These are phyloP conservation scores for Ageneiosus marmoratus DNA, from an alignment of 2,113 vertebrate species.

Conservation along the genomic window DNA sequence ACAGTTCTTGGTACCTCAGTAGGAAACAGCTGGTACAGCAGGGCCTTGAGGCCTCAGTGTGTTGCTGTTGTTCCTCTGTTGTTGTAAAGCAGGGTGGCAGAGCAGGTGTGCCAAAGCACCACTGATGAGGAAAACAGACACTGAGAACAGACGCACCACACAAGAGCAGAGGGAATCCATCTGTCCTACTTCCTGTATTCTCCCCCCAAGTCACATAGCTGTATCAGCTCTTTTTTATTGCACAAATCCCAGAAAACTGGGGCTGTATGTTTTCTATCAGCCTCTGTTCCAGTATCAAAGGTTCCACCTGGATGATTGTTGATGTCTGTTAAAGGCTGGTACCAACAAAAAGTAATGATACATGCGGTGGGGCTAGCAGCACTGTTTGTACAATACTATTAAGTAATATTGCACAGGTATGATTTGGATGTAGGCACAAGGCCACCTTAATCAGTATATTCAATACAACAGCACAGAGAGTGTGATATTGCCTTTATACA, in stretches of 20 bases:
- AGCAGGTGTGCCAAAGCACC: conserved; percentile 35
- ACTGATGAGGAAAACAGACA: conserved; percentile 37
- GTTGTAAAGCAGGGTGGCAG: conserved; percentile 35
- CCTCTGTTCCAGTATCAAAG: background rate
- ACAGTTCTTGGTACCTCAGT: conserved; percentile 47
- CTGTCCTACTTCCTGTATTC: conserved; percentile 25
- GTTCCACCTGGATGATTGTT: background rate
- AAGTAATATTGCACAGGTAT: background rate
- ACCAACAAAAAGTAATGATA: background rate
- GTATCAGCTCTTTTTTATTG: background rate
- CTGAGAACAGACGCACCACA: background rate
- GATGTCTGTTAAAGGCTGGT: background rate
- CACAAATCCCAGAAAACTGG: conserved; percentile 10
- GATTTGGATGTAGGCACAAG: background rate
- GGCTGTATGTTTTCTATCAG: background rate
- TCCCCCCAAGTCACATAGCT: background rate
- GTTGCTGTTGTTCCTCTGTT: conserved; percentile 42
- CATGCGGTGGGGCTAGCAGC: background rate
- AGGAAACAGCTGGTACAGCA: conserved; percentile 49
- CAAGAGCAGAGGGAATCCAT: conserved; percentile 26
- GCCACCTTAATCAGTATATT: background rate
- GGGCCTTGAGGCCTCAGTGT: conserved; percentile 17
- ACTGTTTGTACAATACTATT: background rate
- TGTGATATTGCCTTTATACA: background rate
- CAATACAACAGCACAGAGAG: background rate